Evolutionary conservation across 2,888 invertebrate species (phyloP).

Genomic region (Frankliniella fusca): DNA sequence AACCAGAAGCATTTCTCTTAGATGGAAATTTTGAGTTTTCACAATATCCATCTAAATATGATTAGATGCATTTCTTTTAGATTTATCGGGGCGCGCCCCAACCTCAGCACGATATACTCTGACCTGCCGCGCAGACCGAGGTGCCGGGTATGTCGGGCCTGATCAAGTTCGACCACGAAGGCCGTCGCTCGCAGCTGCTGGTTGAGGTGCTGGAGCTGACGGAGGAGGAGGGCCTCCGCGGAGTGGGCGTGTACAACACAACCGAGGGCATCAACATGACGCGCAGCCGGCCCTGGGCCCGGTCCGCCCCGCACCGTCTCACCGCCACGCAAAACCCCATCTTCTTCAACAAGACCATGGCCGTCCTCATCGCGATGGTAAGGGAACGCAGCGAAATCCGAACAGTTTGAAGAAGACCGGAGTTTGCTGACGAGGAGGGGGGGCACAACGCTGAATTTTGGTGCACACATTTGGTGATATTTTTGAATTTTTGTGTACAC

Average conservation of each 20-base stretch:
- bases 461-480: too few relatives aligned
- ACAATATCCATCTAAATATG: too few relatives aligned
- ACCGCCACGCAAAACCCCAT: not conserved
- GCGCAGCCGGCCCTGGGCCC: not conserved
- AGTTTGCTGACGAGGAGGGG: too few relatives aligned
- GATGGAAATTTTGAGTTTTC: too few relatives aligned
- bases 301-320: not conserved
- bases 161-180: conserved; percentile 48
- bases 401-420: too few relatives aligned
- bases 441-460: too few relatives aligned
- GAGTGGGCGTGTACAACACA: conserved; percentile 63
- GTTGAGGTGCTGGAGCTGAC: conserved; percentile 49
- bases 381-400: conserved; percentile 35
- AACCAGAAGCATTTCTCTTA: too few relatives aligned
- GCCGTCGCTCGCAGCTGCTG: conserved; percentile 47
- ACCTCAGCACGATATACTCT: too few relatives aligned
- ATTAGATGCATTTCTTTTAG: too few relatives aligned
- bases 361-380: conserved; percentile 53
- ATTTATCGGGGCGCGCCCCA: too few relatives aligned
- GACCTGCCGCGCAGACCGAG: conserved; percentile 42
- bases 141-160: conserved; percentile 47
- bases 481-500: too few relatives aligned
- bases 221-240: conserved; percentile 57
- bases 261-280: conserved; percentile 56
- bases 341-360: conserved; percentile 49